Percentiles rank a stretch among this genome's conserved stretches.
Evolutionary conservation across 2,113 vertebrate species (phyloP).

Genomic region (Dipodomys spectabilis): DNA sequence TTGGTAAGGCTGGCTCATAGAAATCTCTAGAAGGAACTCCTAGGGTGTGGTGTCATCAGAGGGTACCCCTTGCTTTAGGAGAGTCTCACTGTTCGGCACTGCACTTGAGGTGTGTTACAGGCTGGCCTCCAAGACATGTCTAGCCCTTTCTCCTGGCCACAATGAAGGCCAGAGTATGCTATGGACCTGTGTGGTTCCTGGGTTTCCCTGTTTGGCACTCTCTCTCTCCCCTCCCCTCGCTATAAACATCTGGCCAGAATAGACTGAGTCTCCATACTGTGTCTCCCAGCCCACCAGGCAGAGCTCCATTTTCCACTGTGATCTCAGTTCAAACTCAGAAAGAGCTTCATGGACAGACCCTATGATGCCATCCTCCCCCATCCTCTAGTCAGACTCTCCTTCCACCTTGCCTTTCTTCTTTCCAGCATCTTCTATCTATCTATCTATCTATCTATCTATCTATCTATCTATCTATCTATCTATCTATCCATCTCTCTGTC

Average conservation of each 20-base stretch:
- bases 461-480: not conserved
- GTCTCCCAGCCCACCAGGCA: not conserved
- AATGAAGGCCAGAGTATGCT: not conserved
- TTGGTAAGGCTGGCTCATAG: not conserved
- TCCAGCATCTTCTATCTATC: not conserved
- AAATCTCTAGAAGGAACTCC: not conserved
- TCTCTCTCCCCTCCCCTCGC: not conserved
- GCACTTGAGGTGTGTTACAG: not conserved
- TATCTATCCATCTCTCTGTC: not conserved
- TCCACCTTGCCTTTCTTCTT: rapidly evolving
- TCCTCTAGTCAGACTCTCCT: rapidly evolving
- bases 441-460: not conserved
- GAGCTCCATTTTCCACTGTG: not conserved
- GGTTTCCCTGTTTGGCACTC: not conserved
- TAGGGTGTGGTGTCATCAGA: not conserved
- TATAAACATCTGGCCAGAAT: not conserved
- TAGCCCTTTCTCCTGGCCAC: not conserved
- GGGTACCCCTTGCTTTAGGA: not conserved
- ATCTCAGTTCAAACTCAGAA: not conserved
- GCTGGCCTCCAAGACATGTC: not conserved
- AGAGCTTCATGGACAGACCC: not conserved
- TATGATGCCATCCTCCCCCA: rapidly evolving
- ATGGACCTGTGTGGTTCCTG: not conserved
- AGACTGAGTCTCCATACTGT: not conserved
- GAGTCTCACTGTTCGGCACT: not conserved